Conservation (phyloP, 2,888 invertebrate species). For the Sericinus montela region DNA sequence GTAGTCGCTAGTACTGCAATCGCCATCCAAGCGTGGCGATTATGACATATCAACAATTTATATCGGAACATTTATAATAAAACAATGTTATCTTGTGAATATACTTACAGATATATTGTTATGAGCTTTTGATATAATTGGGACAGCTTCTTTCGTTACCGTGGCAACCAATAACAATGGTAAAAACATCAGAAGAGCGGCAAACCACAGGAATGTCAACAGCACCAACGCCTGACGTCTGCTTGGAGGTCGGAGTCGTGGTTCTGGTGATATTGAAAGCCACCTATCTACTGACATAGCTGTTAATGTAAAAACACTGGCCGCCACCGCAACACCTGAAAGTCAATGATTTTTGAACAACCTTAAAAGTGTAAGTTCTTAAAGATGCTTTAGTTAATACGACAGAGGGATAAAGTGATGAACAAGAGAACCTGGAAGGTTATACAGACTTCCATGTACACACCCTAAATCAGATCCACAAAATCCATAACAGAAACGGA, state of each 20-base stretch:
- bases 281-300: slow-evolving; percentile 89
- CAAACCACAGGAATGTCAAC: slow-evolving; percentile 82
- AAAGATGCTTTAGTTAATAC: too few species aligned
- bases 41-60: too few species aligned
- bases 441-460: too few species aligned
- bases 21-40: too few species aligned
- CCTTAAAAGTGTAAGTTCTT: too few species aligned
- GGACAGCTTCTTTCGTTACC: slow-evolving; percentile 56
- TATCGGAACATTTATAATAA: too few species aligned
- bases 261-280: slow-evolving; percentile 83
- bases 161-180: slow-evolving; percentile 80
- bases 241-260: slow-evolving; percentile 80
- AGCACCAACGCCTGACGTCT: slow-evolving; percentile 81
- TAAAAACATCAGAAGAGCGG: slow-evolving; percentile 82
- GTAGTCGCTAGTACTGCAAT: too few species aligned
- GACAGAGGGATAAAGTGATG: too few species aligned
- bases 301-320: slow-evolving; percentile 88
- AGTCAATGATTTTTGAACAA: neutral
- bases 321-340: slow-evolving; percentile 85
- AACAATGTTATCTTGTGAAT: too few species aligned
- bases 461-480: too few species aligned
- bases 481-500: too few species aligned
- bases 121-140: slow-evolving; percentile 51
- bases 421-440: too few species aligned
- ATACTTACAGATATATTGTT: slow-evolving; percentile 60